These are phyloP conservation scores for Cyphomyrmex costatus DNA, from an alignment of 1,140 invertebrate genomes.

Conservation along the genomic window DNA sequence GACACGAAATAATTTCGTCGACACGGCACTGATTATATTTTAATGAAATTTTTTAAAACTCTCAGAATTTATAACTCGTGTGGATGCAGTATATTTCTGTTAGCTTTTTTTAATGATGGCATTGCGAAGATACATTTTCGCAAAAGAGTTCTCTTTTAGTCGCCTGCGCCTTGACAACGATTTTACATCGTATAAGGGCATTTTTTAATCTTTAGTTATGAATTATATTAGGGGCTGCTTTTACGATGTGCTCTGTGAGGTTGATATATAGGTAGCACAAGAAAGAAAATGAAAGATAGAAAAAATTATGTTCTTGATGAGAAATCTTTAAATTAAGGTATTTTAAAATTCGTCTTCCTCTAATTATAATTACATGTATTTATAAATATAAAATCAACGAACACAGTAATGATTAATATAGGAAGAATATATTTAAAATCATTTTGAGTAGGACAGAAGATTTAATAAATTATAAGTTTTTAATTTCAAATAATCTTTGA, in stretches of 20 bases:
- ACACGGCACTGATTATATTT: conserved; percentile 19
- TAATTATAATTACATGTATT: conserved; percentile 3
- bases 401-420: not conserved
- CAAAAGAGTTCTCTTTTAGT: not conserved
- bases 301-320: not conserved
- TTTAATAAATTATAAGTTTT: not conserved
- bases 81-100: not conserved
- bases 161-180: not conserved
- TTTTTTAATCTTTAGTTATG: conserved; percentile 27
- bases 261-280: conserved; percentile 21
- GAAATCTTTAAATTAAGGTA: not conserved
- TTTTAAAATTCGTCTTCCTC: not conserved
- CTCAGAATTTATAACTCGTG: not conserved
- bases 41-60: conserved; percentile 41
- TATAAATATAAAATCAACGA: conserved; percentile 4
- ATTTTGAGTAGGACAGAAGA: not conserved
- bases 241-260: not conserved
- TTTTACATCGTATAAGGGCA: conserved; percentile 17
- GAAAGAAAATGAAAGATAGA: not conserved
- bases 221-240: conserved; percentile 30
- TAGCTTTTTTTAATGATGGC: not conserved
- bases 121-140: not conserved
- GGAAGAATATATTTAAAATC: not conserved
- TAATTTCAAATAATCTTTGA: conserved; percentile 12
- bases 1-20: conserved; percentile 27